phyloP scores from a whole-genome alignment of 2,888 invertebrate species.

The Luffia ferchaultella region DNA sequence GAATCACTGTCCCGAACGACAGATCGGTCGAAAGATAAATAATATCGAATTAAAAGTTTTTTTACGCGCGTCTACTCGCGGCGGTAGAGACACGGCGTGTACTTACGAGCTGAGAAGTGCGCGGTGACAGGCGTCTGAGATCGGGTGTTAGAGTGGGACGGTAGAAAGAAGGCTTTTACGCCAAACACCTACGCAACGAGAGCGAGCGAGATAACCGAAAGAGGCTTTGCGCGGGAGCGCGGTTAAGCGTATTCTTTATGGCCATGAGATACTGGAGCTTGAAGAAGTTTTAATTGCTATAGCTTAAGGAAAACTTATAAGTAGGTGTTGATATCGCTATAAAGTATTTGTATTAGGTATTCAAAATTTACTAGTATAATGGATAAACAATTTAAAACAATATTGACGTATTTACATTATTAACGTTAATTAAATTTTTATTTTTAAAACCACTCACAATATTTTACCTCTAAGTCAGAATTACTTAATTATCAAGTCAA shows the following conservation, averaged over 20 bases:
- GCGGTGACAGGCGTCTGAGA: conserved; percentile 45
- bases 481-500: no score
- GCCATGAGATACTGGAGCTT: conserved; percentile 29
- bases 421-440: no score
- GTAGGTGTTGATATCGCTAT: no score
- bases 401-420: no score
- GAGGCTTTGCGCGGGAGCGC: conserved; percentile 53
- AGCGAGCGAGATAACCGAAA: conserved; percentile 34
- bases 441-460: no score
- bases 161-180: conserved; percentile 44
- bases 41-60: background rate
- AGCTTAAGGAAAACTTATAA: no score
- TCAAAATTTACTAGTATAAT: no score
- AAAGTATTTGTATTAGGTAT: no score
- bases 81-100: conserved; percentile 42
- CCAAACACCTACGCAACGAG: conserved; percentile 21
- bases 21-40: conserved; percentile 1
- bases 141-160: conserved; percentile 38
- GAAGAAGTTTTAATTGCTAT: conserved; percentile 24
- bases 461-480: no score
- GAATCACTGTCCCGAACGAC: background rate
- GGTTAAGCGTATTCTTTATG: conserved; percentile 47
- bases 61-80: conserved; percentile 22
- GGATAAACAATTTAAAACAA: no score
- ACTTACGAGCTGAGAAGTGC: conserved; percentile 27